Percentiles rank a stretch among this genome's conserved stretches.
phyloP scores from a whole-genome alignment of 2,113 vertebrate species.

The Perca schrenkii region DNA sequence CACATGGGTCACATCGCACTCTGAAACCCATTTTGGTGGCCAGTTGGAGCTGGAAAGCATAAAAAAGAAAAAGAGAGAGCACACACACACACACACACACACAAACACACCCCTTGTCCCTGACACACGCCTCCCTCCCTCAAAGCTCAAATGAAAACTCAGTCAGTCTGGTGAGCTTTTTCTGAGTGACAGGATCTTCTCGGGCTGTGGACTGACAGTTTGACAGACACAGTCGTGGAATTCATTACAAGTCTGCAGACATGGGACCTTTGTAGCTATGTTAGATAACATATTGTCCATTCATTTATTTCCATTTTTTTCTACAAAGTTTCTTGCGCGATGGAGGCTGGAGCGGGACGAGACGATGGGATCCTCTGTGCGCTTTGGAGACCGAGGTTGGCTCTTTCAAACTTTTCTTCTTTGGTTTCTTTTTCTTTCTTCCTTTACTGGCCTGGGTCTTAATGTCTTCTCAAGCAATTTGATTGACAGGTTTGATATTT shows the following conservation, averaged over 20 bases:
- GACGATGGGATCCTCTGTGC: constrained; percentile 41
- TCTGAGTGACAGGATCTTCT: constrained; percentile 60
- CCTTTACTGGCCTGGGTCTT: accelerated
- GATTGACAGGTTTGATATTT: neutral
- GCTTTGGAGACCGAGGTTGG: constrained; percentile 68
- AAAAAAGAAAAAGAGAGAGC: neutral
- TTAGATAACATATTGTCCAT: neutral
- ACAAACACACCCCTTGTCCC: constrained; percentile 20
- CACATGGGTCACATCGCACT: constrained; percentile 38
- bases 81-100: neutral
- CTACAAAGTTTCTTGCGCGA: constrained; percentile 33
- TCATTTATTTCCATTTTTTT: constrained; percentile 6
- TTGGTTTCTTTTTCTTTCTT: accelerated
- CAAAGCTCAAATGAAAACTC: constrained; percentile 44
- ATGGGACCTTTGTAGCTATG: constrained; percentile 51
- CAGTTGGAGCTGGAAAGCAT: constrained; percentile 12
- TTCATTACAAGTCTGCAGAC: neutral
- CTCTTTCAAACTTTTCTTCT: neutral
- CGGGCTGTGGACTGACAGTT: constrained; percentile 12
- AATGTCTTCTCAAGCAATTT: neutral
- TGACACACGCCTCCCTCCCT: constrained; percentile 46
- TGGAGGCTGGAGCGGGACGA: constrained; percentile 55
- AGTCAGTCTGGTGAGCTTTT: constrained; percentile 29
- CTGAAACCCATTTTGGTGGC: constrained; percentile 25
- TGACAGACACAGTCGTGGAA: constrained; percentile 5